Conservation (phyloP, 2,888 invertebrate genomes). For the Merodon equestris region DNA sequence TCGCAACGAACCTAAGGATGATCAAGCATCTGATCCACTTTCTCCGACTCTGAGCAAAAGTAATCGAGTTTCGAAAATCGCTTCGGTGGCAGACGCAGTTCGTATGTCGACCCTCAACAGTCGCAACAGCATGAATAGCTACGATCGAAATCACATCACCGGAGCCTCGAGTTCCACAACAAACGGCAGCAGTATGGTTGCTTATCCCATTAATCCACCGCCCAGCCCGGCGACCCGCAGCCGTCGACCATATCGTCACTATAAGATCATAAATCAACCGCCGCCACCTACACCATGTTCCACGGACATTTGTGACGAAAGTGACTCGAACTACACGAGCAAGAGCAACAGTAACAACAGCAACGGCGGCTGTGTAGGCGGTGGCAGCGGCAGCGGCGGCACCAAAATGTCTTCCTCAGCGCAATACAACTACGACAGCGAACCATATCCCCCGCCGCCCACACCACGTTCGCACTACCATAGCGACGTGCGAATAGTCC, state of each 20-base stretch:
- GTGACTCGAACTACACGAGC: conserved; percentile 86
- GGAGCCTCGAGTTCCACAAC: conserved; percentile 80
- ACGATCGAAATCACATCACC: conserved; percentile 86
- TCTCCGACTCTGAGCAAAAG: conserved; percentile 80
- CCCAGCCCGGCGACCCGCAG: conserved; percentile 92
- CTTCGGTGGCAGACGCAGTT: conserved; percentile 80
- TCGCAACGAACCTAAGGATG: conserved; percentile 81
- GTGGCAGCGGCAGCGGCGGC: conserved; percentile 68
- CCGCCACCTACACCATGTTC: conserved; percentile 97
- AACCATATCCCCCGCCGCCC: conserved; percentile 87
- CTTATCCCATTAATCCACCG: conserved; percentile 94
- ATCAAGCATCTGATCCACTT: conserved; percentile 84
- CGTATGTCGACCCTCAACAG: conserved; percentile 84
- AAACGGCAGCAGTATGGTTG: conserved; percentile 78
- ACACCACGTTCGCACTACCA: conserved; percentile 88
- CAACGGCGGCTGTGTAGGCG: conserved; percentile 72
- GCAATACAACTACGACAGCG: conserved; percentile 82
- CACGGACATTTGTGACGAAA: conserved; percentile 95
- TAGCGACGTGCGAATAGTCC: conserved; percentile 82
- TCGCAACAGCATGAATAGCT: conserved; percentile 83
- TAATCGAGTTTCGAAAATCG: conserved; percentile 78
- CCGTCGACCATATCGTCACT: conserved; percentile 88
- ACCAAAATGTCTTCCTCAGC: conserved; percentile 75
- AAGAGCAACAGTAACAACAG: conserved; percentile 79
- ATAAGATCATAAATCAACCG: conserved; percentile 88